These are phyloP conservation scores for Pangasianodon hypophthalmus DNA, from an alignment of 2,113 vertebrate genomes.

Conservation along the genomic window DNA sequence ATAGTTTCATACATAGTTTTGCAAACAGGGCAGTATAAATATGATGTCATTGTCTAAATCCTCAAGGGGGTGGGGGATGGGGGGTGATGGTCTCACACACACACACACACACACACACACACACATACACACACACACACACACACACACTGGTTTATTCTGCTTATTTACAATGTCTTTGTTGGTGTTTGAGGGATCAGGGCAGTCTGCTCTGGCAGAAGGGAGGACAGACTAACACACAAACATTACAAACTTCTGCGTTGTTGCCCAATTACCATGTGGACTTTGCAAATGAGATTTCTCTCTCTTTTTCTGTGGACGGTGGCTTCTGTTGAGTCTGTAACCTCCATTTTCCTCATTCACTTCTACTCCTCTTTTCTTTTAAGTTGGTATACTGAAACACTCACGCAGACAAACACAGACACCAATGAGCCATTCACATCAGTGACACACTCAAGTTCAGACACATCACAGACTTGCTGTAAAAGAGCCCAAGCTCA, in stretches of 20 bases:
- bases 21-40: not conserved
- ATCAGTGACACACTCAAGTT: constrained; percentile 58
- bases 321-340: constrained; percentile 21
- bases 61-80: not conserved
- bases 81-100: not conserved
- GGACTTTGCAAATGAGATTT: constrained; percentile 39
- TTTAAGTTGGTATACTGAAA: constrained; percentile 8
- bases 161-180: constrained; percentile 38
- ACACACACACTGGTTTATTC: constrained; percentile 21
- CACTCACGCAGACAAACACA: constrained; percentile 31
- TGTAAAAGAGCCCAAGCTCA: constrained; percentile 80
- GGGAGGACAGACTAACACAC: constrained; percentile 34
- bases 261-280: constrained; percentile 46
- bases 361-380: constrained; percentile 39
- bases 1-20: not conserved
- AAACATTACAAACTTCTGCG: constrained; percentile 44
- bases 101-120: constrained; percentile 29
- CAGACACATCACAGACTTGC: constrained; percentile 73
- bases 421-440: constrained; percentile 30
- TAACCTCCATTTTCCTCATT: constrained; percentile 25
- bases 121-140: constrained; percentile 28
- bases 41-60: not conserved
- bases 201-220: constrained; percentile 43
- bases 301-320: not conserved
- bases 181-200: constrained; percentile 27